phyloP scores from a whole-genome alignment of 2,888 invertebrate species.

The Kuschelorhynchus macadamiae region DNA sequence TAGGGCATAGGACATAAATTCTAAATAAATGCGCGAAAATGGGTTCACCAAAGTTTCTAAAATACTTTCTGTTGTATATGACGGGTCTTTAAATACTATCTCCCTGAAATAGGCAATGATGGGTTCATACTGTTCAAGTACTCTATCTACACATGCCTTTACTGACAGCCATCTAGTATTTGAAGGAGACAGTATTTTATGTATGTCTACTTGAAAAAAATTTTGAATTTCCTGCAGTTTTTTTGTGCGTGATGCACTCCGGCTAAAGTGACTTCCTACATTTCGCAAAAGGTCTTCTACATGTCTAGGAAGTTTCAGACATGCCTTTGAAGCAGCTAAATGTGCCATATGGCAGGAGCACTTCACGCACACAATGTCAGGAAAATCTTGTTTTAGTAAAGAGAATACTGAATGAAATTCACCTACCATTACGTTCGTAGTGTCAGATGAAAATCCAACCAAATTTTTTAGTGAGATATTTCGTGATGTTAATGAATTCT shows the following conservation, averaged over 20 bases:
- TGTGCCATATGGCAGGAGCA: constrained; percentile 63
- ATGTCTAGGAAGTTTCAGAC: constrained; percentile 58
- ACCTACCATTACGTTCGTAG: constrained; percentile 59
- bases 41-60: constrained; percentile 53
- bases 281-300: constrained; percentile 57
- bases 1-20: constrained; percentile 56
- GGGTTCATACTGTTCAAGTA: constrained; percentile 61
- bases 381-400: constrained; percentile 37
- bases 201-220: constrained; percentile 60
- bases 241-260: constrained; percentile 51
- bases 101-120: constrained; percentile 57
- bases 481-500: constrained; percentile 26
- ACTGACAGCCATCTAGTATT: constrained; percentile 61
- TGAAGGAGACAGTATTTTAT: constrained; percentile 56
- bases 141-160: constrained; percentile 60
- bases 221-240: constrained; percentile 60
- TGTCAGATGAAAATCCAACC: constrained; percentile 58
- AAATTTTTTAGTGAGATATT: constrained; percentile 51
- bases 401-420: constrained; percentile 47
- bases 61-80: constrained; percentile 52
- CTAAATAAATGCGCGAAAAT: constrained; percentile 56
- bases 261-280: constrained; percentile 55
- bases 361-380: constrained; percentile 57
- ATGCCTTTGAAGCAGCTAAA: constrained; percentile 60
- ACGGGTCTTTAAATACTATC: constrained; percentile 56